Conservation (phyloP, 2,113 vertebrate species). For the Probosciger aterrimus region DNA sequence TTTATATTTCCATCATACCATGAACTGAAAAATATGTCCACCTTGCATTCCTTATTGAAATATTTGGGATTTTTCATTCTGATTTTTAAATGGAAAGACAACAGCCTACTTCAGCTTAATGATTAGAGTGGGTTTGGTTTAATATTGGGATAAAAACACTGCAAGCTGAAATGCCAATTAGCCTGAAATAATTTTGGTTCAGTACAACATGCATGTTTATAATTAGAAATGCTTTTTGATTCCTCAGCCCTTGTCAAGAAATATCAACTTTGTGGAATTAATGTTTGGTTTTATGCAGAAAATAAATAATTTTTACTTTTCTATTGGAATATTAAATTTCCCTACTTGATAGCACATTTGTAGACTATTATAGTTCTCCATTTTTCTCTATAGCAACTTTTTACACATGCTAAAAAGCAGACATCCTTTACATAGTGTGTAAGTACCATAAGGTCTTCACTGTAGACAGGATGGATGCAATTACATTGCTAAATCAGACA, state of each 20-base stretch:
- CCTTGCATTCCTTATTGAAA: not conserved
- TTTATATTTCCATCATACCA: not conserved
- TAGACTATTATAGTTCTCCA: not conserved
- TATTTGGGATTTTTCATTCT: not conserved
- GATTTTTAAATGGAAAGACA: not conserved
- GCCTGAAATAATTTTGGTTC: not conserved
- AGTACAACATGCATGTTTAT: not conserved
- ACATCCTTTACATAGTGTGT: not conserved
- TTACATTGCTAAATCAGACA: not conserved
- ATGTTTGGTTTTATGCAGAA: not conserved
- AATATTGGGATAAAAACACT: not conserved
- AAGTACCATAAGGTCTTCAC: not conserved
- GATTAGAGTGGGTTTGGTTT: not conserved
- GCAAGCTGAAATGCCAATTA: not conserved
- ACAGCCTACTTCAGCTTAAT: not conserved
- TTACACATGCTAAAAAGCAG: not conserved
- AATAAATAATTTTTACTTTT: not conserved
- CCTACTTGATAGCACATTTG: not conserved
- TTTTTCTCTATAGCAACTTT: not conserved
- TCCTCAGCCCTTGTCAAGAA: not conserved
- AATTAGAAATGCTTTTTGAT: not conserved
- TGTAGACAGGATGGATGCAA: not conserved
- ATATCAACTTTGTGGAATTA: not conserved
- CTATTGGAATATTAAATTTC: not conserved
- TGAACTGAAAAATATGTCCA: not conserved